Evolutionary conservation across 2,888 invertebrate species (phyloP), one percentile per base, ranked within the genome.

Genomic region (Cryptophagus acutangulus): DNA sequence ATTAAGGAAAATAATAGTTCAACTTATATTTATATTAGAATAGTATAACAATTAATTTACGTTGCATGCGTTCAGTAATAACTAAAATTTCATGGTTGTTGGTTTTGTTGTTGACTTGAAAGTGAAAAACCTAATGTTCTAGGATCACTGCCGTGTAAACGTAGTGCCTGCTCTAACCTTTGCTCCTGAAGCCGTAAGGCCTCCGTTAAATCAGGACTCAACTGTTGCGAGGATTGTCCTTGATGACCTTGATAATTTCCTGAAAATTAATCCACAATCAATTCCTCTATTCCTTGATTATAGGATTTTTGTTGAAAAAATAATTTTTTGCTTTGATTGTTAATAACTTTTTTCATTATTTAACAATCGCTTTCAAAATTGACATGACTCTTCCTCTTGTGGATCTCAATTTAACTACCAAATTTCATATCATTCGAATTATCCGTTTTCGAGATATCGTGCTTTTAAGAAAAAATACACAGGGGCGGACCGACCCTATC

Each of bases 91-190:
- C 85, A 86, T 79, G 85, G 79, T 55, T 66, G 62, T 71, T 77
- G 77, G 48, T 74, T 73, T 44, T 71, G 71, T 25, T 61, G 71
- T 60, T 66, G 64, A 44, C 67, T 65, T 42, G 71, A 63, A 41
- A 86, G 69, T 56, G 85, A 81, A 64, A 88, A 87, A 33, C 87
- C 87, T 9, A 88, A 70, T 63, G 86, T 82, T 52, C 88, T 77
- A 1, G 87, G 87, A 62, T 87, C 87, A 49, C 77, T 75, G 37
- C 78, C 79, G 65, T 88, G 88, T 58, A 89, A 75, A 61, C 88
- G 78, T 54, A 89, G 70, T 20, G 88, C 88, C 59, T 89, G 88
- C 61, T 88, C 88, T 59, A 89, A 67, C 57, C 88, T 76, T 65
- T 87, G 87, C 55, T 88, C 88, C 48, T 71, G 71, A 56, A 82